Evolutionary conservation across 2,888 invertebrate species (phyloP).

Genomic region (Leucania comma): DNA sequence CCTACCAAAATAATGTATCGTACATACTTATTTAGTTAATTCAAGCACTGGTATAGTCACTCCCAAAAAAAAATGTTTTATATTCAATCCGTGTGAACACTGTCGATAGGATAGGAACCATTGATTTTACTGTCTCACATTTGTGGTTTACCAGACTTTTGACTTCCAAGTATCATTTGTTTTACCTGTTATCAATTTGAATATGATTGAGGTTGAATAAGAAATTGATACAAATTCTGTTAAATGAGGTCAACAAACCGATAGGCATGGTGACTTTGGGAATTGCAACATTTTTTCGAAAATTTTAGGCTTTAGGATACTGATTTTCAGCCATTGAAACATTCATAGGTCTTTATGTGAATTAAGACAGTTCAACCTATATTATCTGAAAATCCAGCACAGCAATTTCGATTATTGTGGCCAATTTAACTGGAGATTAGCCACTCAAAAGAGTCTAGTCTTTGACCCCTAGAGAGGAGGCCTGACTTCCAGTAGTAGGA

Average conservation of each 20-base stretch:
- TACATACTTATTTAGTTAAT: neutral
- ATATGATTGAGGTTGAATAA: conserved; percentile 52
- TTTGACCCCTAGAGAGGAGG: too few relatives aligned
- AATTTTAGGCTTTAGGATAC: too few relatives aligned
- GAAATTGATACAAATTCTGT: conserved; percentile 40
- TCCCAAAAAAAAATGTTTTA: conserved; percentile 33
- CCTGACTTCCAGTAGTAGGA: too few relatives aligned
- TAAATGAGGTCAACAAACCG: conserved; percentile 26
- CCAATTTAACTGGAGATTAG: too few relatives aligned
- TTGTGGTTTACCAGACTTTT: conserved; percentile 51
- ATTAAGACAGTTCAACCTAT: too few relatives aligned
- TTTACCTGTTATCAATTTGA: conserved; percentile 64
- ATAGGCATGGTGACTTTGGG: conserved; percentile 32
- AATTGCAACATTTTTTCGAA: neutral
- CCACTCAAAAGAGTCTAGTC: too few relatives aligned
- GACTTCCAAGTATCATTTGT: conserved; percentile 53
- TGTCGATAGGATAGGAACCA: conserved; percentile 39
- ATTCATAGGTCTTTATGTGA: too few relatives aligned
- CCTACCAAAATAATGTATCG: neutral
- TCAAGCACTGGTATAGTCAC: neutral
- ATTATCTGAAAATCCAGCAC: too few relatives aligned
- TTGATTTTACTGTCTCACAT: conserved; percentile 51
- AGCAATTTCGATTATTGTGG: too few relatives aligned
- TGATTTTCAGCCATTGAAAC: too few relatives aligned
- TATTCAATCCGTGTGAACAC: conserved; percentile 49